phyloP scores from a whole-genome alignment of 37 sponge, comb jelly and placozoan genomes.

The Eunapius fragilis region DNA sequence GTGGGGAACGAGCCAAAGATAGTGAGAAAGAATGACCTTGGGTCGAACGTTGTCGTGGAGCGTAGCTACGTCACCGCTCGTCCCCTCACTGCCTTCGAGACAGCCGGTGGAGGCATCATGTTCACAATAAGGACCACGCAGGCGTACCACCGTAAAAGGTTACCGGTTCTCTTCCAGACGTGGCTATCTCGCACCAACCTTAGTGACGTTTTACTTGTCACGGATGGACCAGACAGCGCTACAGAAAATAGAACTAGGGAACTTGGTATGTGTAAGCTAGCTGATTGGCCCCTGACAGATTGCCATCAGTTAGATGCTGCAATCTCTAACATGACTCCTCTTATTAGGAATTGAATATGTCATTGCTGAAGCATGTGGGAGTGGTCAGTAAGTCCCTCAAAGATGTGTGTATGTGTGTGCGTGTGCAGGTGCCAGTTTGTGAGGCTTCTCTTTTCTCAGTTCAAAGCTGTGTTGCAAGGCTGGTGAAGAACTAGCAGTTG shows the following conservation, averaged over 20 bases:
- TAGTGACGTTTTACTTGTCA: slow-evolving; percentile 38
- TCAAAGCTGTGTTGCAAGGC: slow-evolving; percentile 52
- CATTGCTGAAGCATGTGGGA: neutral
- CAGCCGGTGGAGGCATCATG: slow-evolving; percentile 34
- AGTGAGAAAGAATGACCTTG: neutral
- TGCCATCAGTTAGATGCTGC: too few species aligned
- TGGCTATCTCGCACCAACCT: slow-evolving; percentile 40
- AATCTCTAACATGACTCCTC: too few species aligned
- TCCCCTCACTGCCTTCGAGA: slow-evolving; percentile 26
- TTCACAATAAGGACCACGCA: slow-evolving; percentile 39
- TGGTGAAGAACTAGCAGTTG: slow-evolving; percentile 32
- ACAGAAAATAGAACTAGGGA: neutral
- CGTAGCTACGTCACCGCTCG: neutral
- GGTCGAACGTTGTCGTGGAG: neutral
- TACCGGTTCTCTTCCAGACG: slow-evolving; percentile 44
- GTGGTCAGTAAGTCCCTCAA: neutral
- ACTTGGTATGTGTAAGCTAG: slow-evolving; percentile 1
- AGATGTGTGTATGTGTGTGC: neutral
- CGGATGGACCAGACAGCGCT: slow-evolving; percentile 29
- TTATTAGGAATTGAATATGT: neutral
- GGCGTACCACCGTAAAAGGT: slow-evolving; percentile 29
- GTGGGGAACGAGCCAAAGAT: neutral
- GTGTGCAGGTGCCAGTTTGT: neutral
- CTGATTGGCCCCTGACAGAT: neutral
- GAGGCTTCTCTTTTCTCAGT: slow-evolving; percentile 4